Percentiles rank a stretch among this genome's conserved stretches.
phyloP scores from a whole-genome alignment of 2,113 vertebrate species.

The Prietella phreatophila region DNA sequence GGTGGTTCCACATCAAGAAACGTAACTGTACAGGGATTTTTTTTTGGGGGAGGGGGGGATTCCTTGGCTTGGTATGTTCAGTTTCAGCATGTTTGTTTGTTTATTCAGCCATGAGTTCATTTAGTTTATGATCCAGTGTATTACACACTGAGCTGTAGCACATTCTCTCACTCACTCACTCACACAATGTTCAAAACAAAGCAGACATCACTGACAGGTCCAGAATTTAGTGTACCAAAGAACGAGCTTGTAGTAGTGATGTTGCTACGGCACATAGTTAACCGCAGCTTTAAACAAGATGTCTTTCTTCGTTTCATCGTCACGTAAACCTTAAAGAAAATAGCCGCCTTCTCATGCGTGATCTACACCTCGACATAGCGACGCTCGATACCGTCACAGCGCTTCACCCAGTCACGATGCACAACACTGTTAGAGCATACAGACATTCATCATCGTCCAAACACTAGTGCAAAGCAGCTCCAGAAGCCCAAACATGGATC shows the following conservation, averaged over 20 bases:
- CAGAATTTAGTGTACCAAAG: background rate
- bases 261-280: background rate
- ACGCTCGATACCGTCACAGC: background rate
- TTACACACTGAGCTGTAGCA: background rate
- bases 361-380: background rate
- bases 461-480: background rate
- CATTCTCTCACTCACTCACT: background rate
- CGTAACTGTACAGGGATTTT: background rate
- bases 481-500: background rate
- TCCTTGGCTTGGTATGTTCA: background rate
- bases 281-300: background rate
- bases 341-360: background rate
- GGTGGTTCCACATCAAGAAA: background rate
- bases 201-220: background rate
- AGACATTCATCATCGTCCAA: background rate
- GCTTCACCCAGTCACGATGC: background rate
- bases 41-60: too few relatives aligned
- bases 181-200: background rate
- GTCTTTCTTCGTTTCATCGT: background rate
- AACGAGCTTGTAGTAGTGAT: background rate
- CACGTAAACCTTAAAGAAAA: background rate
- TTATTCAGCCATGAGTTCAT: background rate
- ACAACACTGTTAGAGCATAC: background rate
- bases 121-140: background rate
- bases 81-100: background rate